phyloP scores from a whole-genome alignment of 1,140 invertebrate genomes.

The Anadara kagoshimensis region DNA sequence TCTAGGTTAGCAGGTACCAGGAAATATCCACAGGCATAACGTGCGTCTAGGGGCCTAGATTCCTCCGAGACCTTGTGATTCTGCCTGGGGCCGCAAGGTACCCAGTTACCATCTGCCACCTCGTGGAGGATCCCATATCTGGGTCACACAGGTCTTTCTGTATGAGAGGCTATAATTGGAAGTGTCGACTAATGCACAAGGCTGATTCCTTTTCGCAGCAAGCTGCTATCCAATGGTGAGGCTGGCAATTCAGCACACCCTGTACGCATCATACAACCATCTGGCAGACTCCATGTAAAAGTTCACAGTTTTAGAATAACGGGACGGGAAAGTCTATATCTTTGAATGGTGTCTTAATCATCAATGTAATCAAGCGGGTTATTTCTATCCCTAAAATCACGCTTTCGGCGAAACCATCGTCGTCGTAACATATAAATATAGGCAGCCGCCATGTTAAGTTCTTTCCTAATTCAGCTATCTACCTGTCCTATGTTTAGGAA shows the following conservation, averaged over 20 bases:
- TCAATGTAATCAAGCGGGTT: slow-evolving; percentile 7
- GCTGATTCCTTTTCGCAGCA: no score
- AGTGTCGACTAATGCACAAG: not conserved
- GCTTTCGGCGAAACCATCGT: no score
- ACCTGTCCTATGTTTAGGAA: no score
- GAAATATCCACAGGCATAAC: slow-evolving; percentile 9
- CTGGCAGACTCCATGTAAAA: no score
- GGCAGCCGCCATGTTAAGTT: no score
- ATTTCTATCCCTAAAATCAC: no score
- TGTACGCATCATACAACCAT: slow-evolving; percentile 8
- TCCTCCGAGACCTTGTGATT: no score
- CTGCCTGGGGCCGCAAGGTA: no score
- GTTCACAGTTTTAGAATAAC: not conserved
- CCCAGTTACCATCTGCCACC: no score
- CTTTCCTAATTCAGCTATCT: no score
- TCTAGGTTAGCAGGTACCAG: slow-evolving; percentile 6
- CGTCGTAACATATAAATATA: no score
- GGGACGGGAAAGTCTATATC: not conserved
- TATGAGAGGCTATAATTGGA: slow-evolving; percentile 15
- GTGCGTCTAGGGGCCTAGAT: slow-evolving; percentile 23
- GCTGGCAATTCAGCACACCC: not conserved
- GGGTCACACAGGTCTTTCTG: slow-evolving; percentile 28
- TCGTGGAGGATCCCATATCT: slow-evolving; percentile 31
- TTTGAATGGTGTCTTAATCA: not conserved
- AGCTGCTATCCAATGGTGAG: slow-evolving; percentile 3